Evolutionary conservation across 2,888 invertebrate genomes (phyloP).

Genomic region (Rhodophaea formosa): DNA sequence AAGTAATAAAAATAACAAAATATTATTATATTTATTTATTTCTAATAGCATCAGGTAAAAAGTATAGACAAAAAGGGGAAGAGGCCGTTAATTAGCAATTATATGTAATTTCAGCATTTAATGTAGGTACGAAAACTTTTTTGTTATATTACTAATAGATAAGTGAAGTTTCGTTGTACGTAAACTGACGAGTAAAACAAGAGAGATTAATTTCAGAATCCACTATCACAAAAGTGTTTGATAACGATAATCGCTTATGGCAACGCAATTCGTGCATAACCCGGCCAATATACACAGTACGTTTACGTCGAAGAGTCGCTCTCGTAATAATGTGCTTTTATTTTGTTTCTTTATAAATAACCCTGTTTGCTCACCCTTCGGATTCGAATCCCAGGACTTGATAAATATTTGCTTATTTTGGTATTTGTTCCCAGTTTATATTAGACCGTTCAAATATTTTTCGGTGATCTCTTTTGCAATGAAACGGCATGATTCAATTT

Average conservation of each 20-base stretch:
- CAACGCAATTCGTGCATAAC: constrained; percentile 24
- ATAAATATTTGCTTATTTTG: constrained; percentile 8
- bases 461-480: neutral
- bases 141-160: too few species aligned
- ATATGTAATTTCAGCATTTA: too few species aligned
- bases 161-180: too few species aligned
- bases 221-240: constrained; percentile 29
- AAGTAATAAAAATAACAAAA: too few species aligned
- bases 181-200: neutral
- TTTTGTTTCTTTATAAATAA: constrained; percentile 10
- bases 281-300: constrained; percentile 15
- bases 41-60: too few species aligned
- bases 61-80: too few species aligned
- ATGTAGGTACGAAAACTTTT: too few species aligned
- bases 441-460: constrained; percentile 1
- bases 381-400: neutral
- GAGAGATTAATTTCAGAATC: constrained; percentile 20
- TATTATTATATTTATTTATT: too few species aligned
- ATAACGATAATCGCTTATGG: constrained; percentile 33
- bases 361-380: constrained; percentile 6
- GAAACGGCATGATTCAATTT: neutral
- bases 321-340: neutral
- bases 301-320: neutral
- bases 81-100: too few species aligned
- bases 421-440: constrained; percentile 7